These are phyloP conservation scores for Eptesicus fuscus DNA, from an alignment of 2,113 vertebrate genomes.

Conservation along the genomic window DNA sequence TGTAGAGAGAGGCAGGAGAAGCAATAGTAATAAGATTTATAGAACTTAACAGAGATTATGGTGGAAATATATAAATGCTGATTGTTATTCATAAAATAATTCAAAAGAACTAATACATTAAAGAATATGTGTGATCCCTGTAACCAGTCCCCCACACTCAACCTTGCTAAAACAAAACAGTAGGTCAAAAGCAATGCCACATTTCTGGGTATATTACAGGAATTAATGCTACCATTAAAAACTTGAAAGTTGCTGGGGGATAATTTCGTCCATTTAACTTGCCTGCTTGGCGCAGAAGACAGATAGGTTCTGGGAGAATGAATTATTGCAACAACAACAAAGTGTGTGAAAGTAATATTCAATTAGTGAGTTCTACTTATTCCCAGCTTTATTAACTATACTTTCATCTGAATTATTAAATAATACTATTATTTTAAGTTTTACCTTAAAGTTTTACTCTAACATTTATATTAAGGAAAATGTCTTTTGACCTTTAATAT, in stretches of 20 bases:
- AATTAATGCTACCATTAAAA: background rate
- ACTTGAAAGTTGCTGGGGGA: background rate
- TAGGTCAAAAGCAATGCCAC: background rate
- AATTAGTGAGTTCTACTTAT: background rate
- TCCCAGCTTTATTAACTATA: background rate
- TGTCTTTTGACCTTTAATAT: background rate
- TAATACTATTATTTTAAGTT: background rate
- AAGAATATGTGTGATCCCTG: background rate
- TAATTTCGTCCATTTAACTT: background rate
- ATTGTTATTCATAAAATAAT: background rate
- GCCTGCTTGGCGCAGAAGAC: background rate
- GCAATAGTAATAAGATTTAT: background rate
- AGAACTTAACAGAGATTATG: background rate
- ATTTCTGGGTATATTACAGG: background rate
- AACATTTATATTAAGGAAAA: constrained; percentile 44
- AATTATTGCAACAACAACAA: background rate
- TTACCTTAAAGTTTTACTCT: constrained; percentile 1
- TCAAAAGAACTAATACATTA: background rate
- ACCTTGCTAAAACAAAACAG: background rate
- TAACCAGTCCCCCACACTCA: background rate
- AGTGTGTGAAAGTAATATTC: background rate
- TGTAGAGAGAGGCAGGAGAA: background rate
- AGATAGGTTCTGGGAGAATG: background rate
- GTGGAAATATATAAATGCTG: background rate
- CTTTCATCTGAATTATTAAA: background rate